Evolutionary conservation across 2,113 vertebrate species (phyloP).

Genomic region (Mus pahari): DNA sequence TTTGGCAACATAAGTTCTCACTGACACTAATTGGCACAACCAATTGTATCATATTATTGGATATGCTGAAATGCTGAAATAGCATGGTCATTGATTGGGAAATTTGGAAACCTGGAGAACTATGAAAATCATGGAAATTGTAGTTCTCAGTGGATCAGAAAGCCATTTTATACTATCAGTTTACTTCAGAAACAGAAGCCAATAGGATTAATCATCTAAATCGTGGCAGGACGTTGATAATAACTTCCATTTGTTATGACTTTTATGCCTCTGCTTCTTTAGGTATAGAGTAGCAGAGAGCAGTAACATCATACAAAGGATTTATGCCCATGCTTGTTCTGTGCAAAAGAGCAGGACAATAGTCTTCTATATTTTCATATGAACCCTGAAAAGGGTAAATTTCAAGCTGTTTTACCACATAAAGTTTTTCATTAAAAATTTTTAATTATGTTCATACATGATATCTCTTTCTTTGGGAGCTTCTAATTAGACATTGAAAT

Average conservation of each 20-base stretch:
- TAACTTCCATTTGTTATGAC: constrained; percentile 41
- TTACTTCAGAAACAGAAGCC: constrained; percentile 59
- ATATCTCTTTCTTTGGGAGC: not conserved
- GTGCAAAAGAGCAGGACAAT: not conserved
- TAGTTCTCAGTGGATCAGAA: constrained; percentile 35
- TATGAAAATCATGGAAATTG: constrained; percentile 56
- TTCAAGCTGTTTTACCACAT: not conserved
- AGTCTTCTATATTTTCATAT: not conserved
- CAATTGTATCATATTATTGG: constrained; percentile 65
- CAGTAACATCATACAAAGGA: not conserved
- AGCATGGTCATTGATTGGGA: constrained; percentile 24
- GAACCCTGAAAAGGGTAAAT: not conserved
- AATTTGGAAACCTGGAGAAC: constrained; percentile 43
- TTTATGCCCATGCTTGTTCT: not conserved
- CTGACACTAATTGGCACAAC: constrained; percentile 50
- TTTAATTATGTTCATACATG: not conserved
- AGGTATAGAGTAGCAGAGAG: not conserved
- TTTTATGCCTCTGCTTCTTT: not conserved
- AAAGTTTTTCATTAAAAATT: constrained; percentile 44
- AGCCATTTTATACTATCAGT: constrained; percentile 42
- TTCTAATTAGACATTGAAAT: constrained; percentile 65
- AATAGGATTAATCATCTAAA: constrained; percentile 49
- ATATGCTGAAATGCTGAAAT: constrained; percentile 51
- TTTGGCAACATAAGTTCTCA: constrained; percentile 61
- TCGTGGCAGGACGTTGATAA: constrained; percentile 35